These are phyloP conservation scores for Camponotus vicinus DNA, from an alignment of 1,140 invertebrate genomes.

Conservation along the genomic window DNA sequence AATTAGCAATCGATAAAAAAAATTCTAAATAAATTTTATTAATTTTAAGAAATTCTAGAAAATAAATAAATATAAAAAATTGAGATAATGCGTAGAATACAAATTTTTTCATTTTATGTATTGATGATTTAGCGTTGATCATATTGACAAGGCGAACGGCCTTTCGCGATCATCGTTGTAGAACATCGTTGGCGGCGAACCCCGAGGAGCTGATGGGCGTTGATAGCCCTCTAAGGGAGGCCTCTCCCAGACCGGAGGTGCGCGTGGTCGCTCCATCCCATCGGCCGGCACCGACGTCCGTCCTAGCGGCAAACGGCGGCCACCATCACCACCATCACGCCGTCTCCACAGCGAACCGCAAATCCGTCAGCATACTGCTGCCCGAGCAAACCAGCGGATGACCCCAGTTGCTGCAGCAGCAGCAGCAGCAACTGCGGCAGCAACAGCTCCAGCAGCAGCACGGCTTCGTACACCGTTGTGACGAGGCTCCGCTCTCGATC, in stretches of 20 bases:
- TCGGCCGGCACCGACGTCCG: constrained; percentile 74
- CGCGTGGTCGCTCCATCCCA: constrained; percentile 81
- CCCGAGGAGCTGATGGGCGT: constrained; percentile 73
- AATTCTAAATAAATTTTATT: neutral
- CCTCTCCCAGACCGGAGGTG: constrained; percentile 80
- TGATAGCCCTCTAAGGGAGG: constrained; percentile 76
- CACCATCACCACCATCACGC: neutral
- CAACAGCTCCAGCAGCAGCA: constrained; percentile 67
- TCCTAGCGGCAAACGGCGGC: constrained; percentile 60
- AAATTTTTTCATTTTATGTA: neutral
- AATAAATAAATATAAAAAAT: neutral
- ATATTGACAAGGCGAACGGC: constrained; percentile 12
- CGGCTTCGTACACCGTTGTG: constrained; percentile 82
- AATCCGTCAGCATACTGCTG: constrained; percentile 84
- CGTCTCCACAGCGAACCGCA: constrained; percentile 75
- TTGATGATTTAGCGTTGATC: neutral
- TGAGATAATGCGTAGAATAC: neutral
- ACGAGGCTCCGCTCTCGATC: constrained; percentile 76
- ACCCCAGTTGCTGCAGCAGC: constrained; percentile 62
- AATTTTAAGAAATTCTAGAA: neutral
- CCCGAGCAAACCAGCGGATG: constrained; percentile 82
- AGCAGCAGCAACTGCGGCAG: constrained; percentile 12
- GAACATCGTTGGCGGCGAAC: constrained; percentile 69
- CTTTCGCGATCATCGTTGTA: constrained; percentile 58
- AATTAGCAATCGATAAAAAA: neutral